Evolutionary conservation across 35 echinoderm and acorn worm species (phyloP).

Genomic region (Stichopus chloronotus): DNA sequence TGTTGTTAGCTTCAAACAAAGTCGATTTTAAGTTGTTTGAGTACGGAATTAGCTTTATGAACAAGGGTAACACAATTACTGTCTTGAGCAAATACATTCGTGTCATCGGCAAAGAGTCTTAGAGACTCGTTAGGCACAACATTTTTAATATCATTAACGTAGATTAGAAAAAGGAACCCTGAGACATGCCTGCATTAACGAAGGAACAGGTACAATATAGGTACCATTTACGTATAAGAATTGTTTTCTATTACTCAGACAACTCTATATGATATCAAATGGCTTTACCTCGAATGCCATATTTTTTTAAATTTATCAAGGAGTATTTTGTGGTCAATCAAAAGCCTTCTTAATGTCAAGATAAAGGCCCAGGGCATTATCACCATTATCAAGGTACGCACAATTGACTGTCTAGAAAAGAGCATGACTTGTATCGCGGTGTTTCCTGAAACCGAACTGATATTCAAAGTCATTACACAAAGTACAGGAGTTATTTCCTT

Average conservation of each 20-base stretch:
- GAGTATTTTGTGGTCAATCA: background rate
- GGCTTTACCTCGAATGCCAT: conserved; percentile 23
- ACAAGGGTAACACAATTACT: conserved; percentile 6
- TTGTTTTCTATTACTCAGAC: conserved; percentile 27
- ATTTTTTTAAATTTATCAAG: conserved; percentile 13
- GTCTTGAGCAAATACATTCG: conserved; percentile 4
- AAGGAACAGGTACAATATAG: background rate
- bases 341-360: conserved; percentile 35
- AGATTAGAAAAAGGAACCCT: conserved; percentile 13
- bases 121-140: conserved; percentile 25
- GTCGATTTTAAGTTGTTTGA: background rate
- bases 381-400: conserved; percentile 6
- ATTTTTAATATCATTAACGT: conserved; percentile 12
- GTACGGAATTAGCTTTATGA: conserved; percentile 11
- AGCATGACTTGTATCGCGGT: conserved; percentile 25
- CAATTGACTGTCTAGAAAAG: background rate
- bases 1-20: background rate
- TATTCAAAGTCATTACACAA: too few species aligned
- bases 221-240: conserved; percentile 21
- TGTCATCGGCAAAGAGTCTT: conserved; percentile 37
- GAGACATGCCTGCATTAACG: background rate
- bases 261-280: conserved; percentile 25
- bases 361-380: conserved; percentile 38
- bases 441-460: conserved; percentile 18
- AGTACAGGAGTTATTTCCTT: too few species aligned